Evolutionary conservation across 2,888 invertebrate species (phyloP), one percentile per base, ranked within the genome.

Genomic region (Cyclophora punctaria): DNA sequence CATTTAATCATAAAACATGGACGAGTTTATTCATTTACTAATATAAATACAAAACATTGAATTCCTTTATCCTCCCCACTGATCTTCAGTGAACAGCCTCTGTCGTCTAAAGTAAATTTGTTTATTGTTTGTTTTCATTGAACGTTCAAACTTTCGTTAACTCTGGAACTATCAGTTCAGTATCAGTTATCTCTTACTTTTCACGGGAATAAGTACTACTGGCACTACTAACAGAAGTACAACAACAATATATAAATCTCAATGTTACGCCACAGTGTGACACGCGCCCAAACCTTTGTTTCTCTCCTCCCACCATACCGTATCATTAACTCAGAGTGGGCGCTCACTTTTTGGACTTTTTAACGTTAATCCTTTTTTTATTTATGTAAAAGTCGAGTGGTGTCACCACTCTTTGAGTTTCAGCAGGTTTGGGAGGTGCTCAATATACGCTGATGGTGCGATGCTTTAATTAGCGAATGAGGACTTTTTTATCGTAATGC

Each of bases 321-420:
- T 88, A 87, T 88, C 88, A 87, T 88, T 87, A 88, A 87, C 88
- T 86, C 83, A 79, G 77, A 88, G 88, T 86, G 87, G 83, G 79
- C 79, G 81, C 59, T 55, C 62, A 69, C 77, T 85, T 84, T 84
- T 85, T 80, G 48, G 72, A 76, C 79, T 84, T 86, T 86, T 87
- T 85, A 78, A 69, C 75, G 71, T 78, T 87, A 85, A 86, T 85
- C 75, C 73, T 78, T 81, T 84, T 80, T 83, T 78, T 84, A 80
- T 80, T 80, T 80, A 78, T 75, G 76, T 67, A 74, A 78, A 79
- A 81, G 67, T 66, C 63, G 68, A 73, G 74, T 77, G 80, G 80
- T 83, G 85, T 82, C 84, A 78, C 77, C 73, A 78, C 71, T 76
- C 77, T 79, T 77, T 73, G 74, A 75, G 71, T 62, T 66, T 71